Percentiles rank a stretch among this genome's conserved stretches.
Evolutionary conservation across 2,113 vertebrate genomes (phyloP).

Genomic region (Numida meleagris): DNA sequence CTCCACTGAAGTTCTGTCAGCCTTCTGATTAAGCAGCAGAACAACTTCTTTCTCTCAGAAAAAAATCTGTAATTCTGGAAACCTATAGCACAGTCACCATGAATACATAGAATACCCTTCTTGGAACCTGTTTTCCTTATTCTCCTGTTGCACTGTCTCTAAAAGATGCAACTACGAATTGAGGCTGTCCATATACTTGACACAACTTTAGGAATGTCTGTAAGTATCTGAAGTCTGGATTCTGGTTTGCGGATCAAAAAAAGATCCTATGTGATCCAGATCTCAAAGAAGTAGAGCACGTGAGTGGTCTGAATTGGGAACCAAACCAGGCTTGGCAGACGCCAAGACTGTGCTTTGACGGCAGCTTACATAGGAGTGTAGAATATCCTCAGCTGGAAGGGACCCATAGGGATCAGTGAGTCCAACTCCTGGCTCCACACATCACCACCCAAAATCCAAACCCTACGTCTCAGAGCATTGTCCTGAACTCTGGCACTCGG

Average conservation of each 20-base stretch:
- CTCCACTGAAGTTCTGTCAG: not conserved
- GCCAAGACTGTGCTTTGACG: not conserved
- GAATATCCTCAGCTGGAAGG: not conserved
- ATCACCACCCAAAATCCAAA: no score
- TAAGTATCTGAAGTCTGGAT: not conserved
- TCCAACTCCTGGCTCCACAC: no score
- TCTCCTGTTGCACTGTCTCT: not conserved
- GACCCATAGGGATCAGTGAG: not conserved
- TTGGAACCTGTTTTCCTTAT: not conserved
- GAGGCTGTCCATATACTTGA: not conserved
- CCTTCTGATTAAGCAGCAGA: not conserved
- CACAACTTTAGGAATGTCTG: not conserved
- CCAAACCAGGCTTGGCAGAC: not conserved
- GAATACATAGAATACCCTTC: not conserved
- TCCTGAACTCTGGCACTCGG: no score
- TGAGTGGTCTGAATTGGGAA: not conserved
- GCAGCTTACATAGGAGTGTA: not conserved
- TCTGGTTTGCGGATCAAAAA: not conserved
- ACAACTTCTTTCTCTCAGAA: not conserved
- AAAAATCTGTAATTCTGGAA: not conserved
- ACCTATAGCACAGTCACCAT: not conserved
- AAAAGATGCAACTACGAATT: not conserved
- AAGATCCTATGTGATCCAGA: not conserved
- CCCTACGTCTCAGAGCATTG: no score
- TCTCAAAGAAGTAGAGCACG: not conserved